A percentile compares a stretch with the other conserved stretches of the same genome.
These are phyloP conservation scores for Bellardia pandia DNA, from an alignment of 2,888 invertebrate species.

Conservation along the genomic window DNA sequence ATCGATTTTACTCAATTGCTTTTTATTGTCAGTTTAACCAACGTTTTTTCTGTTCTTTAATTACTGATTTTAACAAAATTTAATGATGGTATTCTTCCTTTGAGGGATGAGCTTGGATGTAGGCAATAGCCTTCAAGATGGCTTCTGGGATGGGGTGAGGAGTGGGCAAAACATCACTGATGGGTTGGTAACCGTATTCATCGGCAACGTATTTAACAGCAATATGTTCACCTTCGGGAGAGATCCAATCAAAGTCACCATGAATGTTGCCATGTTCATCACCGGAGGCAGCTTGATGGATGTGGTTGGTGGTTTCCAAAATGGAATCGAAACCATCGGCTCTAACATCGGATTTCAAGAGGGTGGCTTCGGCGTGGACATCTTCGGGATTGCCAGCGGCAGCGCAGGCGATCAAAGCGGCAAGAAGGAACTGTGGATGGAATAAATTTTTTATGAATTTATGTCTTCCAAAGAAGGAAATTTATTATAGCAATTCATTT, in stretches of 20 bases:
- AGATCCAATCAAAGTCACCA: conserved; percentile 78
- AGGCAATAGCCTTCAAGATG: conserved; percentile 82
- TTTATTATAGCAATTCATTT: too few relatives aligned
- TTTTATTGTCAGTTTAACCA: conserved; percentile 40
- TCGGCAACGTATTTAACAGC: conserved; percentile 78
- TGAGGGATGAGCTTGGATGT: conserved; percentile 84
- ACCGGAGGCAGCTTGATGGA: conserved; percentile 75
- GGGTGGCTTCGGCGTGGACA: conserved; percentile 68
- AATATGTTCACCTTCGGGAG: conserved; percentile 79
- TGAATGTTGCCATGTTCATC: conserved; percentile 79
- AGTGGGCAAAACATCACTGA: conserved; percentile 74
- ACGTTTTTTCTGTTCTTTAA: neutral
- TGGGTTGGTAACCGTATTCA: conserved; percentile 79
- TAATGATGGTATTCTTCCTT: conserved; percentile 60
- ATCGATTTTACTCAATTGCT: neutral
- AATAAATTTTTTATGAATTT: neutral
- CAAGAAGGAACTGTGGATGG: conserved; percentile 58
- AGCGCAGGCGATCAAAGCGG: conserved; percentile 76
- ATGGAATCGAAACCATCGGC: conserved; percentile 78
- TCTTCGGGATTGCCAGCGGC: conserved; percentile 63
- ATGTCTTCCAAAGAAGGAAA: neutral
- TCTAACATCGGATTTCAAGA: conserved; percentile 75
- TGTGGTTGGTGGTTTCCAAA: conserved; percentile 78
- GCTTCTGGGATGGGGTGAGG: conserved; percentile 76
- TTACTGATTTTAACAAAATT: neutral